phyloP scores from a whole-genome alignment of 2,888 invertebrate species.

The Torymus tubicola region DNA sequence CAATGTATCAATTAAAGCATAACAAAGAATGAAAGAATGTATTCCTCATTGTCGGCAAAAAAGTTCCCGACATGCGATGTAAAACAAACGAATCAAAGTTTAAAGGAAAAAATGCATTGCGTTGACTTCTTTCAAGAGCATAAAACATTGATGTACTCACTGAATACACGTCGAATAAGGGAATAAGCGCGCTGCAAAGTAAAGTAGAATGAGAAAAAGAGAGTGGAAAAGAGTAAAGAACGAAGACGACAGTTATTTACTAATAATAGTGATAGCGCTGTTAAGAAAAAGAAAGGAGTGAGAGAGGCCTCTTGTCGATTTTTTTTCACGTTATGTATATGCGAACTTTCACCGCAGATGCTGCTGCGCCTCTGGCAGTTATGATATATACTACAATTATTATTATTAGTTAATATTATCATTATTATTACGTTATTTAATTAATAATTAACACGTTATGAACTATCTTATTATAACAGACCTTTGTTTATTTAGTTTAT shows the following conservation, averaged over 20 bases:
- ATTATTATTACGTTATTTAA: constrained; percentile 73
- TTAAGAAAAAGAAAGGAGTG: constrained; percentile 12
- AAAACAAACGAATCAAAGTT: neutral
- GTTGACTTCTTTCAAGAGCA: constrained; percentile 19
- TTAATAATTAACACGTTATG: constrained; percentile 73
- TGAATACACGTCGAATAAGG: neutral
- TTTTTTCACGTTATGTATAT: constrained; percentile 39
- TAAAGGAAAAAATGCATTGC: constrained; percentile 17
- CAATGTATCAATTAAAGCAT: constrained; percentile 23
- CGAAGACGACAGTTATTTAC: neutral
- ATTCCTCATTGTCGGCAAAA: constrained; percentile 19
- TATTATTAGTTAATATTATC: constrained; percentile 65
- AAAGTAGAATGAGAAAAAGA: neutral
- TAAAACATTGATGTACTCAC: neutral
- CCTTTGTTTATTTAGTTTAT: constrained; percentile 75
- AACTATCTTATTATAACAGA: constrained; percentile 68
- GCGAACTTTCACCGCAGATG: constrained; percentile 30
- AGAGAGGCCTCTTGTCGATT: constrained; percentile 22
- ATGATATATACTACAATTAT: constrained; percentile 65
- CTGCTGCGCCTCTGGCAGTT: constrained; percentile 57
- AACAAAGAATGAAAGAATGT: constrained; percentile 3
- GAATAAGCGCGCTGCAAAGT: neutral
- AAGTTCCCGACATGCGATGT: constrained; percentile 1
- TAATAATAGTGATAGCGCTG: constrained; percentile 32
- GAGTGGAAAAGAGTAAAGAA: constrained; percentile 1